Evolutionary conservation across 2,113 vertebrate species (phyloP).

Genomic region (Myxocyprinus asiaticus): DNA sequence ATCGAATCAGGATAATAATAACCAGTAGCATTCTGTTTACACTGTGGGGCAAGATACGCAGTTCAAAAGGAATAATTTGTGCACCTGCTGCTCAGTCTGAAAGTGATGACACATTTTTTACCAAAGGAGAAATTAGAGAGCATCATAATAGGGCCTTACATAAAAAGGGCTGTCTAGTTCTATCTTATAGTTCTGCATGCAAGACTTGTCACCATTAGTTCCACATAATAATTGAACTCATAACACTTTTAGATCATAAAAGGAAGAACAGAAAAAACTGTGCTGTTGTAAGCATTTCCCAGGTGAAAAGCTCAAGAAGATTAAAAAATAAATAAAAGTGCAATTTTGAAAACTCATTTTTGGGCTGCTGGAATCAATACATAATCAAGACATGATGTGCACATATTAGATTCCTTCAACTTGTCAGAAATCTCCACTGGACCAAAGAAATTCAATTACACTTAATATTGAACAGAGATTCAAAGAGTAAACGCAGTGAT

Average conservation of each 20-base stretch:
- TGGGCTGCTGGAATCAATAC: slow-evolving; percentile 51
- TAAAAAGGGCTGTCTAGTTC: background rate
- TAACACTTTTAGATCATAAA: background rate
- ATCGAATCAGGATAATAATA: slow-evolving; percentile 14
- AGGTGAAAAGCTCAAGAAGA: background rate
- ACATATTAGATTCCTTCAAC: slow-evolving; percentile 52
- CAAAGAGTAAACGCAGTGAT: slow-evolving; percentile 28
- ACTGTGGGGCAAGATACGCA: background rate
- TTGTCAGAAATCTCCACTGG: slow-evolving; percentile 42
- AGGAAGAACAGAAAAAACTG: slow-evolving; percentile 16
- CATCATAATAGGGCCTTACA: slow-evolving; percentile 22
- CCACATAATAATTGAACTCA: slow-evolving; percentile 19
- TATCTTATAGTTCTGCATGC: background rate
- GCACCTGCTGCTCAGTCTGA: slow-evolving; percentile 19
- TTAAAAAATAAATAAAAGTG: slow-evolving; percentile 13
- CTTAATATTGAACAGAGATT: slow-evolving; percentile 41
- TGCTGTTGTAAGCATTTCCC: background rate
- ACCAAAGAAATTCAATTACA: slow-evolving; percentile 52
- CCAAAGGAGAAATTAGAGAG: slow-evolving; percentile 29
- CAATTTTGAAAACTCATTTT: slow-evolving; percentile 39
- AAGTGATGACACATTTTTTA: slow-evolving; percentile 27
- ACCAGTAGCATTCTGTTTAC: slow-evolving; percentile 18
- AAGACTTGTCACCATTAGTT: slow-evolving; percentile 15
- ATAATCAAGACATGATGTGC: slow-evolving; percentile 51
- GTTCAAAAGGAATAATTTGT: slow-evolving; percentile 23